Conservation (phyloP, 2,113 vertebrate genomes). For the Peromyscus maniculatus region DNA sequence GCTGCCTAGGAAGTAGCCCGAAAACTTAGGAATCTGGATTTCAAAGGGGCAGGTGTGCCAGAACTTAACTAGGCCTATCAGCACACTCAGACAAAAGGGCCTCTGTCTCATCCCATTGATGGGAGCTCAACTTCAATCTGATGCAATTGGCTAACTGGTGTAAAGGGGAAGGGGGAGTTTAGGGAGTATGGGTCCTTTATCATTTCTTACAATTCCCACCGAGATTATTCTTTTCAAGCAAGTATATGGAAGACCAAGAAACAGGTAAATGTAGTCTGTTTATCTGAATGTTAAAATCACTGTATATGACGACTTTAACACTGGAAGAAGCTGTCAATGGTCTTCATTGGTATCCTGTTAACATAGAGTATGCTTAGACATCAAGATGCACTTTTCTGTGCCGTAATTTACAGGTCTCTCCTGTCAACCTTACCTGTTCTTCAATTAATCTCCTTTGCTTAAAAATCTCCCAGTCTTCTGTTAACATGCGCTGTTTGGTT, state of each 20-base stretch:
- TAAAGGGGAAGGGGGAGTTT: background rate
- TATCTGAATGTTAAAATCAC: background rate
- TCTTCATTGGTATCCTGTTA: background rate
- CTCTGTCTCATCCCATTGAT: background rate
- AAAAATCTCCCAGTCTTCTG: conserved; percentile 98
- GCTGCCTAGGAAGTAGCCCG: background rate
- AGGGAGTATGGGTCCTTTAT: background rate
- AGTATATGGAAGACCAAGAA: background rate
- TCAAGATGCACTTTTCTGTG: rapidly evolving
- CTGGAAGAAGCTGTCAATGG: rapidly evolving
- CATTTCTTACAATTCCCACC: background rate
- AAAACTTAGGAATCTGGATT: background rate
- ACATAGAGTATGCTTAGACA: background rate
- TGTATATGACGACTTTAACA: background rate
- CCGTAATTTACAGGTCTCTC: background rate
- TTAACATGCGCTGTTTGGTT: conserved; percentile 94
- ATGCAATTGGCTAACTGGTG: background rate
- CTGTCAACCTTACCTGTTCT: conserved; percentile 91
- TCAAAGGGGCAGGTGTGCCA: background rate
- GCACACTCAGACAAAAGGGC: background rate
- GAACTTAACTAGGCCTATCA: background rate
- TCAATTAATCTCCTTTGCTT: conserved; percentile 96
- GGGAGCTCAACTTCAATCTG: background rate
- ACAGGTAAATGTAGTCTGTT: background rate
- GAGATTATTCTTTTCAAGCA: background rate